Evolutionary conservation across 2,888 invertebrate species (phyloP).

Genomic region (Phanerotoma sp.): DNA sequence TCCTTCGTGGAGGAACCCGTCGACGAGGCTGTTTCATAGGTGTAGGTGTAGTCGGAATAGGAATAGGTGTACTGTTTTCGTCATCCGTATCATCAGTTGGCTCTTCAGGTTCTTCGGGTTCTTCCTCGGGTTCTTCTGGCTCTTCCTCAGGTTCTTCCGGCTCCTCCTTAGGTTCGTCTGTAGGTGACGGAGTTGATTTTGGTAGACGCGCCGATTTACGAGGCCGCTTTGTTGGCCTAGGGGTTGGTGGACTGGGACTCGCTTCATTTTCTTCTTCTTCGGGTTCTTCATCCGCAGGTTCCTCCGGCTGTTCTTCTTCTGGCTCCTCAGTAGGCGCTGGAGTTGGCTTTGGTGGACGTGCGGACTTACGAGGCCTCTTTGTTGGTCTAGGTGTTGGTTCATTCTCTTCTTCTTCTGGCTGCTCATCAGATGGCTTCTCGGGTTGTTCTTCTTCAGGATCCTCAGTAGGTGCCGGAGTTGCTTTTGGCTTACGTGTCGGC

Average conservation of each 20-base stretch:
- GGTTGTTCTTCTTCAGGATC: background rate
- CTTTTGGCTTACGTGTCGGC: no score
- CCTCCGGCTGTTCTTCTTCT: background rate
- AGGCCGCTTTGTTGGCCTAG: background rate
- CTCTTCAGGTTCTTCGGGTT: background rate
- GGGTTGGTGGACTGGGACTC: background rate
- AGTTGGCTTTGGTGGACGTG: no score
- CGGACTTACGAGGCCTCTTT: background rate
- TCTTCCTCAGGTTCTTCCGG: background rate
- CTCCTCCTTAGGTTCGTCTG: background rate
- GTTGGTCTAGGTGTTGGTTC: background rate
- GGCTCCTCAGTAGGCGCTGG: background rate
- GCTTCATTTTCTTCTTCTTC: background rate
- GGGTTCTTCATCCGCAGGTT: background rate
- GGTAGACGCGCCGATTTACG: background rate
- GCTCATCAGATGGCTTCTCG: background rate
- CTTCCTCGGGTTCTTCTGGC: background rate
- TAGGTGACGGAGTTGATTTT: no score
- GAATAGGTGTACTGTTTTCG: conserved; percentile 3
- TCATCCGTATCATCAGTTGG: no score
- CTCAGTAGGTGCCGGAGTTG: no score
- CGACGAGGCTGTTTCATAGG: background rate
- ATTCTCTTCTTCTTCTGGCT: background rate
- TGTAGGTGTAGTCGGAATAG: background rate
- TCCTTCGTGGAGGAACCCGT: no score